Evolutionary conservation across 2,113 vertebrate genomes (phyloP).

Genomic region (Gyps fulvus): DNA sequence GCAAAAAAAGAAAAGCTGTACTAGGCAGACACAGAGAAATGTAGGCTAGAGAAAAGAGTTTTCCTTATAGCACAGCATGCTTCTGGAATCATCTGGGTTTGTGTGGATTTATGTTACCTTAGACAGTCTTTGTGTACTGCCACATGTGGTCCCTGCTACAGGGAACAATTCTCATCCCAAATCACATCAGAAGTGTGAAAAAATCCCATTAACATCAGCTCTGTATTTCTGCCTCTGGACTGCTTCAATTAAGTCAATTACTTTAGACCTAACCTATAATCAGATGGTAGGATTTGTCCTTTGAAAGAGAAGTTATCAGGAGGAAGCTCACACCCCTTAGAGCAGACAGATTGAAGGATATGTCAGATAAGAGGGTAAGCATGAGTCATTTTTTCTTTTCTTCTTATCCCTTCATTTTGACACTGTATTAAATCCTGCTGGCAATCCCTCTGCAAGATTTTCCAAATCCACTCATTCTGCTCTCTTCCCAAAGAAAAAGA

Average conservation of each 20-base stretch:
- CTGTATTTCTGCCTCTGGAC: background rate
- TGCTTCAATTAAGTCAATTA: constrained; percentile 30
- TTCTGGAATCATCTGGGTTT: background rate
- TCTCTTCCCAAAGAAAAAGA: background rate
- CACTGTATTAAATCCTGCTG: background rate
- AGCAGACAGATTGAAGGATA: background rate
- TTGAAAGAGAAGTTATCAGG: constrained; percentile 8
- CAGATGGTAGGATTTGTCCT: constrained; percentile 16
- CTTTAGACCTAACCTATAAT: background rate
- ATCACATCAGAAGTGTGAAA: background rate
- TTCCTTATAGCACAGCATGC: background rate
- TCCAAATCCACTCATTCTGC: background rate
- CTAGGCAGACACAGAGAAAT: background rate
- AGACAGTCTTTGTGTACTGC: background rate
- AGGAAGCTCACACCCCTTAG: background rate
- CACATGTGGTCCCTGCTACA: background rate
- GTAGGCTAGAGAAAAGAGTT: background rate
- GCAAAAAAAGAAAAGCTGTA: background rate
- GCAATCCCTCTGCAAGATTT: background rate
- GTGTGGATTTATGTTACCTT: background rate
- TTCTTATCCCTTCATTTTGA: constrained; percentile 18
- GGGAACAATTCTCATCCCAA: background rate
- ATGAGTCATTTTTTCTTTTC: background rate
- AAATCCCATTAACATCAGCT: background rate
- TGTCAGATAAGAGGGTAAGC: background rate